Conservation (phyloP, 2,888 invertebrate species). For the Drosophila robusta region DNA sequence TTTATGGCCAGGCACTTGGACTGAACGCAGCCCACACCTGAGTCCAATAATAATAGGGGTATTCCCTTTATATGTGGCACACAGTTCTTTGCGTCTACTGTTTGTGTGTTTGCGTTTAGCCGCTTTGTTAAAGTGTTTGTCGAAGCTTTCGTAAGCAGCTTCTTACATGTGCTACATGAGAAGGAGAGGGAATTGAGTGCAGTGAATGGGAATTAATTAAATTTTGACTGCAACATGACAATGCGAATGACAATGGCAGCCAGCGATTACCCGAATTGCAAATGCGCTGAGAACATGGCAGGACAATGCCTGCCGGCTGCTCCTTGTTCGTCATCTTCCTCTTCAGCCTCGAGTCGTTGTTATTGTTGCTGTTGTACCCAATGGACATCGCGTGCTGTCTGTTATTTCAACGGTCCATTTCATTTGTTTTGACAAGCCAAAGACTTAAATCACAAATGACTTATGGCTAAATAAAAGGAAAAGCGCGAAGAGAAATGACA, state of each 20-base stretch:
- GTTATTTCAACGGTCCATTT: slow-evolving; percentile 77
- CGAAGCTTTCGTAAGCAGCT: slow-evolving; percentile 33
- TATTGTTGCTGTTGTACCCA: slow-evolving; percentile 6
- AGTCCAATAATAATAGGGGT: slow-evolving; percentile 25
- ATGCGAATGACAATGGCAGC: slow-evolving; percentile 40
- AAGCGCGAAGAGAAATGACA: slow-evolving; percentile 52
- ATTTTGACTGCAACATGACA: slow-evolving; percentile 37
- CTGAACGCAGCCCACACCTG: slow-evolving; percentile 59
- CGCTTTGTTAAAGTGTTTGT: slow-evolving; percentile 30
- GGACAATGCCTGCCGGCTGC: slow-evolving; percentile 30
- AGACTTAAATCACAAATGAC: slow-evolving; percentile 73
- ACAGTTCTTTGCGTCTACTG: slow-evolving; percentile 4
- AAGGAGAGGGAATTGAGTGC: not conserved
- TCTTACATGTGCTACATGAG: slow-evolving; percentile 29
- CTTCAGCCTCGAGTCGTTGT: not conserved
- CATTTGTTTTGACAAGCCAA: slow-evolving; percentile 78
- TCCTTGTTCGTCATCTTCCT: not conserved
- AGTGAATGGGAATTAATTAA: slow-evolving; percentile 49
- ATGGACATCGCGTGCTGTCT: slow-evolving; percentile 58
- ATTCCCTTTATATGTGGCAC: not conserved
- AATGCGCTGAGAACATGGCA: slow-evolving; percentile 32
- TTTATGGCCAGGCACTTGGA: slow-evolving; percentile 32
- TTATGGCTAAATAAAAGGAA: slow-evolving; percentile 42
- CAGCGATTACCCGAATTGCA: slow-evolving; percentile 43
- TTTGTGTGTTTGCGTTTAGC: slow-evolving; percentile 24